phyloP scores from a whole-genome alignment of 2,113 vertebrate genomes.

The Neogobius melanostomus region DNA sequence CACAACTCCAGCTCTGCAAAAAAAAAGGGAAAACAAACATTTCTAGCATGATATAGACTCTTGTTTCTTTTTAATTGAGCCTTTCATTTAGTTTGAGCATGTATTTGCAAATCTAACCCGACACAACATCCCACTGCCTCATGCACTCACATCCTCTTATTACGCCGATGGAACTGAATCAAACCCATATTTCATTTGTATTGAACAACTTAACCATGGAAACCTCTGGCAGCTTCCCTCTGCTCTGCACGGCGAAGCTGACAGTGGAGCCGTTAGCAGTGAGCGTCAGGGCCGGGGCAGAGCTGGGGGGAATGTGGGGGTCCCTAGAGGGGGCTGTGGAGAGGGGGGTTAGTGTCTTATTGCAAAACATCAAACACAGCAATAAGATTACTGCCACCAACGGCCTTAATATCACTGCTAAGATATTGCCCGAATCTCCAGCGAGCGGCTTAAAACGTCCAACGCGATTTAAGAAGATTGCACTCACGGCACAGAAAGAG shows the following conservation, averaged over 20 bases:
- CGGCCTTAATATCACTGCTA: constrained; percentile 81
- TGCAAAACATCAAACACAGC: constrained; percentile 87
- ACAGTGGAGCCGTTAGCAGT: constrained; percentile 84
- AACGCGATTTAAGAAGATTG: constrained; percentile 91
- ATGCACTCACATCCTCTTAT: neutral
- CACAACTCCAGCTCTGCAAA: no score
- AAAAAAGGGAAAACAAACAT: no score
- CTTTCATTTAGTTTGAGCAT: neutral
- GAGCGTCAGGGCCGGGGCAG: constrained; percentile 77
- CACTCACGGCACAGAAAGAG: constrained; percentile 61
- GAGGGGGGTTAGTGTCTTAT: constrained; percentile 70
- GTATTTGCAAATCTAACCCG: neutral
- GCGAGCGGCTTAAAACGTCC: constrained; percentile 85
- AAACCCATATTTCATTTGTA: neutral
- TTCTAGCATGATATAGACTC: no score
- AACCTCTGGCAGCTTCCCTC: constrained; percentile 39
- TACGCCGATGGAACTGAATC: neutral
- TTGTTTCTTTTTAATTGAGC: no score
- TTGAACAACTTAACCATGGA: neutral
- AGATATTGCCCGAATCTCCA: constrained; percentile 80
- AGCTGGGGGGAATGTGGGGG: constrained; percentile 52
- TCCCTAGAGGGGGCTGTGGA: constrained; percentile 47
- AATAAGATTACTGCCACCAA: constrained; percentile 84
- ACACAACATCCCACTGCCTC: neutral
- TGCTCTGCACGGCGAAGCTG: constrained; percentile 74